A percentile compares a stretch with the other conserved stretches of the same genome.
Conservation (phyloP, 2,113 vertebrate species). For the Ceyx melanurus region DNA sequence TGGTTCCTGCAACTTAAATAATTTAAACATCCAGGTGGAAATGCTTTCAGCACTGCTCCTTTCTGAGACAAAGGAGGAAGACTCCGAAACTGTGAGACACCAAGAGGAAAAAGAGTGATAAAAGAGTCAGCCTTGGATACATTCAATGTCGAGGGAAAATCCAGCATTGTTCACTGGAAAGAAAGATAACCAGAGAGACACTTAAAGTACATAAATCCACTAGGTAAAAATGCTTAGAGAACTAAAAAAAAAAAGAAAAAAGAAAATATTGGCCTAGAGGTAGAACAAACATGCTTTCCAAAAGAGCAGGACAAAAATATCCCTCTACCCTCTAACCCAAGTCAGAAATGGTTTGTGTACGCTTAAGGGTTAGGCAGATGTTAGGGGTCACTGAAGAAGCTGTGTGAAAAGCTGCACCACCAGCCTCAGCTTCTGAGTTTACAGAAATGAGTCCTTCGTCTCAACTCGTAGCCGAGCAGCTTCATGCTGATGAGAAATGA, state of each 20-base stretch:
- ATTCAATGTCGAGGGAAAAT: slow-evolving; percentile 65
- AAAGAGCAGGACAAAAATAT: slow-evolving; percentile 57
- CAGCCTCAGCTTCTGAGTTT: slow-evolving; percentile 52
- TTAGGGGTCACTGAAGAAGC: slow-evolving; percentile 60
- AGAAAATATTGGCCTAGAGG: slow-evolving; percentile 39
- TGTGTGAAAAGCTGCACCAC: slow-evolving; percentile 57
- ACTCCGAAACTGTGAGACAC: slow-evolving; percentile 66
- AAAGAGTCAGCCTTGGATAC: slow-evolving; percentile 41
- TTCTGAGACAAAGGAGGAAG: slow-evolving; percentile 82
- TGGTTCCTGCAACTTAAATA: slow-evolving; percentile 93
- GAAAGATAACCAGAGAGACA: slow-evolving; percentile 26
- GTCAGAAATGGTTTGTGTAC: slow-evolving; percentile 61
- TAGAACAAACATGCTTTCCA: slow-evolving; percentile 59
- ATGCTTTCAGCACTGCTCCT: slow-evolving; percentile 79
- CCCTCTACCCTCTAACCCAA: slow-evolving; percentile 15
- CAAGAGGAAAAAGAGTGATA: slow-evolving; percentile 65
- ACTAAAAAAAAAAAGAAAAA: neutral
- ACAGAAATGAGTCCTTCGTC: slow-evolving; percentile 16
- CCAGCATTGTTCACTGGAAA: slow-evolving; percentile 34
- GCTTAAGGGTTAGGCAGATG: slow-evolving; percentile 67
- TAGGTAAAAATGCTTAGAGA: slow-evolving; percentile 30
- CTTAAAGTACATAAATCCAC: neutral
- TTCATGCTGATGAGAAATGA: slow-evolving; percentile 11
- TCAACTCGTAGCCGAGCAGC: neutral
- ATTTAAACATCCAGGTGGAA: slow-evolving; percentile 95